These are phyloP conservation scores for Chelonoidis abingdonii DNA, from an alignment of 2,113 vertebrate genomes.

Conservation along the genomic window DNA sequence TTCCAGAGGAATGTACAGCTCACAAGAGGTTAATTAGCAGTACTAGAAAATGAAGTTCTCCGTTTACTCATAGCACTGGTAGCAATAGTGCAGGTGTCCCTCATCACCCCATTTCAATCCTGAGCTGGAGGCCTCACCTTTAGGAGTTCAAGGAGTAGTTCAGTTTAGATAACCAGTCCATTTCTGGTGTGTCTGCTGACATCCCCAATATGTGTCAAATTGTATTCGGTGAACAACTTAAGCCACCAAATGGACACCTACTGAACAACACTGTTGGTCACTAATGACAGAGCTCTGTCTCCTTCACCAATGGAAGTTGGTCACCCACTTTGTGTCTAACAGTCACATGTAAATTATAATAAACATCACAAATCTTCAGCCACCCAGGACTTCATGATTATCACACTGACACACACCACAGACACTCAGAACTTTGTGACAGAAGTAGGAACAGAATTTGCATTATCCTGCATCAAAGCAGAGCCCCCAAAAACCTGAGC, in stretches of 20 bases:
- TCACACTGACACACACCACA: not conserved
- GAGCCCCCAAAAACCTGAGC: not conserved
- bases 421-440: not conserved
- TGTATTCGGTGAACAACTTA: not conserved
- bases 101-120: not conserved
- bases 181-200: too few species aligned
- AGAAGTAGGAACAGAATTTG: not conserved
- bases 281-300: not conserved
- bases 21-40: not conserved
- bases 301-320: not conserved
- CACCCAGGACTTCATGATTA: not conserved
- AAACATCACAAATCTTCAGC: not conserved
- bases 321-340: not conserved
- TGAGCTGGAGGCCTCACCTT: not conserved
- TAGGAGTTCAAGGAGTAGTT: not conserved
- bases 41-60: not conserved
- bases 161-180: not conserved
- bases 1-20: not conserved
- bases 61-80: not conserved
- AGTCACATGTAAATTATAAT: not conserved
- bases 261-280: not conserved
- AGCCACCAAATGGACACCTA: not conserved
- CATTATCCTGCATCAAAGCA: not conserved
- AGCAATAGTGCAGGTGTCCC: not conserved
- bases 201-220: not conserved